Base-by-base conservation (phyloP, 1,140 invertebrate species). In the Asbolus verrucosus region DNA sequence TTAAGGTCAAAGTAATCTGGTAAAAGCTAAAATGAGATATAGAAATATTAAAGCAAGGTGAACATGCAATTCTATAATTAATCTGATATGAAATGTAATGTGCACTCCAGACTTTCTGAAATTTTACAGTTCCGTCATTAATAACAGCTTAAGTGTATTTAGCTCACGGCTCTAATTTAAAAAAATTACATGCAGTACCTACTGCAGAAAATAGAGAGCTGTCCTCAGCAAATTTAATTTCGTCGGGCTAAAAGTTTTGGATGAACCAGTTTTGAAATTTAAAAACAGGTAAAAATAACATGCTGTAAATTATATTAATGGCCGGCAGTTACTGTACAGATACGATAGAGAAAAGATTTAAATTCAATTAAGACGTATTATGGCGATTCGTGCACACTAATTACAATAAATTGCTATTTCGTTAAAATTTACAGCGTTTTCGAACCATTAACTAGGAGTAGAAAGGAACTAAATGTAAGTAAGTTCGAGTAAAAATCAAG, bases 1-100 rank as follows among this genome's bases (percentile, higher is more conserved):
- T 67, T 67, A 59, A 60, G 50, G 65, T 46, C 50, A 36, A 67
- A 67, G 66, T 38, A 67, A 67, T 67, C 66, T 67, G 66, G 66
- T 67, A 67, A 67, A 67, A 67, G 66, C 38, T 67, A 59, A 60
- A 39, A 59, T 54, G 30, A 60, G 66, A 60, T 39, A 60, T 59
- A 67, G 50, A 39, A 67, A 67, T 54, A 54, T 59, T 54, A 67
- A 67, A 59, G 46, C 46, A 67, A 67, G 66, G 66, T 67, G 46
- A 67, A 67, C 66, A 67, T 67, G 66, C 66, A 54, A 67, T 67
- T 54, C 66, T 38, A 54, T 67, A 67, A 67, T 67, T 67, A 59
- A 67, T 67, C 66, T 59, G 66, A 67, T 67, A 67, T 21, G 46
- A 67, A 39, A 27, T 39, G 31, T 67, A 67, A 67, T 67, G 66